phyloP scores from a whole-genome alignment of 2,888 invertebrate species.

The Tuberolachnus salignus region DNA sequence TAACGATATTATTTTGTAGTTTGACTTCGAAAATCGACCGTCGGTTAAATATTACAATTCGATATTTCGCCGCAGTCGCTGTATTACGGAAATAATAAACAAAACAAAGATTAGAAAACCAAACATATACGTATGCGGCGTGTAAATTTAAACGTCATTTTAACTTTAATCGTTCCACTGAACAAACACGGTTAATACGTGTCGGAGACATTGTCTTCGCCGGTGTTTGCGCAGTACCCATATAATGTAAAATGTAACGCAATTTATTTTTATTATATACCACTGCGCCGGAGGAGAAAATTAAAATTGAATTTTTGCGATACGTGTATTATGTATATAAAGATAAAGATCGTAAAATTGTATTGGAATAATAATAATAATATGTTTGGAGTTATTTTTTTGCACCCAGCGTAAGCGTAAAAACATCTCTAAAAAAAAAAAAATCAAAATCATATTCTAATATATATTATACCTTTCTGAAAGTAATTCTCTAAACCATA shows the following conservation, averaged over 20 bases:
- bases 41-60: no score
- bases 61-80: no score
- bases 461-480: no score
- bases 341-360: not conserved
- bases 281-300: not conserved
- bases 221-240: not conserved
- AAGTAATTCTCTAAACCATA: no score
- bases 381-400: not conserved
- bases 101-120: not conserved
- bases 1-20: no score
- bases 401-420: not conserved
- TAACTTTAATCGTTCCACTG: not conserved
- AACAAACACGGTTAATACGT: not conserved
- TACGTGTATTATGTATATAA: not conserved
- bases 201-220: not conserved
- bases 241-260: no score
- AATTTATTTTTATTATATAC: not conserved
- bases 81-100: no score
- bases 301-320: not conserved
- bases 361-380: not conserved
- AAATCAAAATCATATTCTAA: no score
- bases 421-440: no score
- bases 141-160: not conserved
- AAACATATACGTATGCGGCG: not conserved
- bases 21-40: no score